Evolutionary conservation across 2,113 vertebrate genomes (phyloP), one percentile per base, ranked within the genome.

Genomic region (Hirundichthys speculiger): DNA sequence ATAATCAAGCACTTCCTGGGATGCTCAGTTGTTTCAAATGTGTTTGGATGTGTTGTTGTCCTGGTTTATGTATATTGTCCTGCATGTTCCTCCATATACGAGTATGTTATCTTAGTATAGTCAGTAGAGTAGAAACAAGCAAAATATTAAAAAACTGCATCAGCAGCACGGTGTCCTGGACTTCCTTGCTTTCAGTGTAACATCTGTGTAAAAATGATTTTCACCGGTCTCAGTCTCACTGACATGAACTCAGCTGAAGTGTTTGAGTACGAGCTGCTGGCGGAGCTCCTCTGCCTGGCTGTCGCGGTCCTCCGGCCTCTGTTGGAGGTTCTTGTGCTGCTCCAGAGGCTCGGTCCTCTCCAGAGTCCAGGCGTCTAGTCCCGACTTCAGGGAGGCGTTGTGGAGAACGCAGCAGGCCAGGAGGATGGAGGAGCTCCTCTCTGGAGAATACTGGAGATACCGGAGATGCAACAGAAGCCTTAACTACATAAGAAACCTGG

Each of bases 361-460:
- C 2, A 93, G 92, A 11, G 94, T 95, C 95, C 96, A 97, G 59
- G 96, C 91, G 0, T 98, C 96, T 69, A 98, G 85, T 27, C 96
- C 96, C 0, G 95, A 96, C 58, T 98, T 93, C 69, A 98, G 86
- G 1, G 96, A 96, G 69, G 96, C 94, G 61, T 99, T 99, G 79
- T 99, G 97, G 25, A 98, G 94, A 20, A 98, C 96, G 0, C 98
- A 99, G 76, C 98, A 99, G 54, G 98, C 98, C 78, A 96, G 84
- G 67, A 99, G 90, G 55, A 99, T 99, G 83, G 95, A 92, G 2
- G 96, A 94, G 59, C 95, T 97, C 83, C 96, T 98, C 77, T 97
- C 95, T 0, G 96, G 97, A 9, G 96, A 97, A 64, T 99, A 99
- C 86, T 99, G 94, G 13, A 13, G 13, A 30, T 18, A 63, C 16